Conservation (phyloP, 2,797 vertebrate species). For the Cyprinella venusta region DNA sequence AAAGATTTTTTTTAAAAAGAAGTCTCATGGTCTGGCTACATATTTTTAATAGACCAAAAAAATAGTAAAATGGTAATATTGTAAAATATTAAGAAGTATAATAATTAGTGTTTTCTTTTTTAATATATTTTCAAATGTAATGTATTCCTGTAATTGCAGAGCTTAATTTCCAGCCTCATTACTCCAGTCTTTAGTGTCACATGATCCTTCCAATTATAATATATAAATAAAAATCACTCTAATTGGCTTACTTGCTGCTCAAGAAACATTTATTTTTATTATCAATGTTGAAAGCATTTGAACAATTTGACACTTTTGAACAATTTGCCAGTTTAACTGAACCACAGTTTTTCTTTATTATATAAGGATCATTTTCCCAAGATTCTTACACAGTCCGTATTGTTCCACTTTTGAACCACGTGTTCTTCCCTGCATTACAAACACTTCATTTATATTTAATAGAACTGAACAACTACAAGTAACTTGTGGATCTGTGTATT, state of each 20-base stretch:
- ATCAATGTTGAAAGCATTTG: not conserved
- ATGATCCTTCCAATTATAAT: not conserved
- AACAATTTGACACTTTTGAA: not conserved
- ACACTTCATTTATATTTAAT: not conserved
- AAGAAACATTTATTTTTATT: no score
- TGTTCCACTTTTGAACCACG: not conserved
- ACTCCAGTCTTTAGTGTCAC: not conserved
- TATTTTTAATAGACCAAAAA: not conserved
- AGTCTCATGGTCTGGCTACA: not conserved
- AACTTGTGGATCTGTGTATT: not conserved
- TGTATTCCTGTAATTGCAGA: not conserved
- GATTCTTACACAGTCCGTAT: not conserved
- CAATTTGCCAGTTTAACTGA: not conserved
- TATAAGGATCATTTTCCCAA: not conserved
- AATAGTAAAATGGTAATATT: not conserved
- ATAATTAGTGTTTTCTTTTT: not conserved
- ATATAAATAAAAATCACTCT: not conserved
- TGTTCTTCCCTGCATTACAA: not conserved
- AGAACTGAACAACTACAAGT: not conserved
- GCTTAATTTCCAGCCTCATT: not conserved
- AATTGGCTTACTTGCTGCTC: not conserved
- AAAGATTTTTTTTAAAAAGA: no score
- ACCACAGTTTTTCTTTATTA: not conserved
- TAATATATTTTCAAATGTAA: not conserved
- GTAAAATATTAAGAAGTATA: not conserved